phyloP scores from a whole-genome alignment of 2,797 vertebrate species.

The Gallinago solitaria region DNA sequence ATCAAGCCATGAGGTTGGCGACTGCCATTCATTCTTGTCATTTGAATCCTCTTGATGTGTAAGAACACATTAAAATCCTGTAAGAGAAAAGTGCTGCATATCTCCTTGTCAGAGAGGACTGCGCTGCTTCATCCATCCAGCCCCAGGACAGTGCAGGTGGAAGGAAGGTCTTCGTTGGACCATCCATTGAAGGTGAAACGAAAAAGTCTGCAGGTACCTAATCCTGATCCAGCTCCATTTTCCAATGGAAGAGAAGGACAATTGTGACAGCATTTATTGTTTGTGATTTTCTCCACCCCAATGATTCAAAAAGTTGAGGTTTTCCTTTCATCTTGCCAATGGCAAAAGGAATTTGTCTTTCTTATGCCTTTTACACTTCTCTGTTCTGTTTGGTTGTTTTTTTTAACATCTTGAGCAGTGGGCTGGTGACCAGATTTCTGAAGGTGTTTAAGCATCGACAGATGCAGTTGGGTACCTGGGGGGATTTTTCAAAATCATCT shows the following conservation, averaged over 20 bases:
- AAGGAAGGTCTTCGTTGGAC: neutral
- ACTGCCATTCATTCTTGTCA: conserved; percentile 35
- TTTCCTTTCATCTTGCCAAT: neutral
- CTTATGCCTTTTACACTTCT: neutral
- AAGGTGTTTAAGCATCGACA: conserved; percentile 40
- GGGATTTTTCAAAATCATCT: conserved; percentile 45
- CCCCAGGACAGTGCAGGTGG: neutral
- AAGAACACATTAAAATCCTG: neutral
- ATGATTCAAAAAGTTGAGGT: neutral
- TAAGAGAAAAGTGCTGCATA: neutral
- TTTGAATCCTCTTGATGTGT: neutral
- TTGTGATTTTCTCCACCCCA: neutral
- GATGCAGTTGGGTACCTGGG: conserved; percentile 57
- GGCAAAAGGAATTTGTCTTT: conserved; percentile 22
- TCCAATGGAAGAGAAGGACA: neutral
- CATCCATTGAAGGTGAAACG: neutral
- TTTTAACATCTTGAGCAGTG: conserved; percentile 37
- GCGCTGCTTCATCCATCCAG: neutral
- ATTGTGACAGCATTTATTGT: neutral
- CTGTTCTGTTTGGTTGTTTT: neutral
- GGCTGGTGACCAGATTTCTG: conserved; percentile 50
- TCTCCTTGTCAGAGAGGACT: neutral
- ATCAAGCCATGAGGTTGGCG: conserved; percentile 22
- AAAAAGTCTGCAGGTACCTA: neutral
- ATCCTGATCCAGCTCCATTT: neutral